Base-by-base conservation (phyloP, 2,797 vertebrate species). In the Oceanodroma leucorhoa region DNA sequence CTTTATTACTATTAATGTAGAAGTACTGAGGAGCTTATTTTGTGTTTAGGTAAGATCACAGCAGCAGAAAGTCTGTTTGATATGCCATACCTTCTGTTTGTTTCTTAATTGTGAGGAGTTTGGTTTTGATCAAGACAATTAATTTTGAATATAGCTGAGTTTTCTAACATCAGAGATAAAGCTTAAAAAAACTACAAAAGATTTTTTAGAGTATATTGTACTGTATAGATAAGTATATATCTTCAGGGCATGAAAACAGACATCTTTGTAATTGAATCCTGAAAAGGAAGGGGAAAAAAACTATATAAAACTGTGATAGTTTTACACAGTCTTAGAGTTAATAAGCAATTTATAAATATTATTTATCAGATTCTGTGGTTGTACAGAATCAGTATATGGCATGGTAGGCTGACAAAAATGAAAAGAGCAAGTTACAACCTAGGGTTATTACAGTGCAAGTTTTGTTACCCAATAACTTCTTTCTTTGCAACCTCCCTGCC, bases 61-160 rank as follows among this genome's bases (percentile, higher is more conserved):
- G 92, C 36, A 91, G 61, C 78, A 91, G 71, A 89, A 96, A 93
- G 69, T 92, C 93, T 95, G 83, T 96, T 95, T 96, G 96, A 96
- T 96, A 96, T 94, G 93, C 90, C 84, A 69, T 94, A 95, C 65
- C 50, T 93, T 96, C 95, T 95, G 86, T 92, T 95, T 96, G 95
- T 96, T 96, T 94, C 78, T 95, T 96, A 96, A 96, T 95, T 94
- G 88, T 95, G 91, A 87, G 73, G 75, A 95, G 75, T 92, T 90
- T 87, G 90, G 57, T 73, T 96, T 96, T 96, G 95, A 96, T 96
- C 94, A 95, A 94, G 75, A 94, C 53, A 94, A 94, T 96, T 95
- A 95, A 96, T 95, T 94, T 96, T 94, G 86, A 92, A 96, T 95
- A 97, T 62, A 93, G 53, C 60, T 21, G 78, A 92, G 75, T 85